These are phyloP conservation scores for Hippotragus niger DNA, from an alignment of 2,113 vertebrate genomes.

Conservation along the genomic window DNA sequence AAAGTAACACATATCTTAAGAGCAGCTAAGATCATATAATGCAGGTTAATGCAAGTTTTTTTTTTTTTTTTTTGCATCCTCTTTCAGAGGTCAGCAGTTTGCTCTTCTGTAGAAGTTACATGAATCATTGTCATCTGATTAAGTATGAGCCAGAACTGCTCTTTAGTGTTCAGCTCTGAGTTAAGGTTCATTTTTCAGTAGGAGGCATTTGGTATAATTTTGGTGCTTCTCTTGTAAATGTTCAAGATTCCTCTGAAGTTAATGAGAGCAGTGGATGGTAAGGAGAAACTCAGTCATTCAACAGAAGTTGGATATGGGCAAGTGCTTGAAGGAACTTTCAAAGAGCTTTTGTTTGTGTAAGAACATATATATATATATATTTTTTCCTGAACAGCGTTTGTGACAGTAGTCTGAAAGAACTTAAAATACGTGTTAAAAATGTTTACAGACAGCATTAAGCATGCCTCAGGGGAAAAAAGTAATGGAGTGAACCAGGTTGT, in stretches of 20 bases:
- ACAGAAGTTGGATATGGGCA: not conserved
- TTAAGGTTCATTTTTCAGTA: not conserved
- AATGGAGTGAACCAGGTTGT: not conserved
- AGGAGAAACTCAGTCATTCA: not conserved
- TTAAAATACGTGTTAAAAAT: slow-evolving; percentile 46
- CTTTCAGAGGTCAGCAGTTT: not conserved
- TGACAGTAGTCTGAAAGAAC: slow-evolving; percentile 33
- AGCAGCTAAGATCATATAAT: not conserved
- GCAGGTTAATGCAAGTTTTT: not conserved
- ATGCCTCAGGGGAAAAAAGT: slow-evolving; percentile 49
- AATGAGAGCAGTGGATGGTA: not conserved
- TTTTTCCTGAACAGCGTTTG: not conserved
- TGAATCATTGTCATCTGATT: not conserved
- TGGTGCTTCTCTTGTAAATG: not conserved
- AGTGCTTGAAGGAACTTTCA: not conserved
- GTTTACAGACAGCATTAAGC: slow-evolving; percentile 51
- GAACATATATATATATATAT: not conserved
- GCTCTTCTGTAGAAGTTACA: not conserved
- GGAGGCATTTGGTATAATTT: not conserved
- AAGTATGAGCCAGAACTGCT: not conserved
- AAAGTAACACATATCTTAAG: not conserved
- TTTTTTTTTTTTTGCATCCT: not conserved
- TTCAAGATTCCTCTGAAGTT: not conserved
- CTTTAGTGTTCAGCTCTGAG: not conserved
- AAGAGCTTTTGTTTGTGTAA: slow-evolving; percentile 23